Percentiles rank a stretch among this genome's conserved stretches.
Conservation (phyloP, 2,797 vertebrate species). For the Enteromius trimaculatus region DNA sequence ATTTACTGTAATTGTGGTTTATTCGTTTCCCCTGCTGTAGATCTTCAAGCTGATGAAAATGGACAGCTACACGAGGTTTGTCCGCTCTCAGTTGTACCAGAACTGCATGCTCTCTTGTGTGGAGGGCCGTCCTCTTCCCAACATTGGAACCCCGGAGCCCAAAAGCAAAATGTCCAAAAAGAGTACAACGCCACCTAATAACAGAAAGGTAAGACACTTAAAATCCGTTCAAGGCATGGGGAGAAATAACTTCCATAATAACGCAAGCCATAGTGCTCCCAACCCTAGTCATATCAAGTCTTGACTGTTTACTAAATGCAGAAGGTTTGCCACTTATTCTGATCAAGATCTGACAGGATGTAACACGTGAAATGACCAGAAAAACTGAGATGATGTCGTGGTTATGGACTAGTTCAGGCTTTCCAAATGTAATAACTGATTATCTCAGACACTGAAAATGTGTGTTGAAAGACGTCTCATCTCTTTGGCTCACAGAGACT, state of each 20-base stretch:
- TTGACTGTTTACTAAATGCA: neutral
- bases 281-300: neutral
- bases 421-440: neutral
- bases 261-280: neutral
- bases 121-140: constrained; percentile 79
- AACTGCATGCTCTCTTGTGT: constrained; percentile 82
- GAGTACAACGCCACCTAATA: constrained; percentile 57
- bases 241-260: neutral
- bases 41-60: constrained; percentile 93
- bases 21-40: constrained; percentile 61
- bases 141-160: constrained; percentile 57
- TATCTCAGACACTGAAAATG: neutral
- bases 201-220: constrained; percentile 73
- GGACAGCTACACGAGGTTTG: constrained; percentile 87
- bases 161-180: constrained; percentile 69
- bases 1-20: neutral
- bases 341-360: neutral
- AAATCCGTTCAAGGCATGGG: neutral
- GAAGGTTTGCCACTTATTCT: neutral
- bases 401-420: neutral
- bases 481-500: neutral
- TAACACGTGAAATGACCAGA: neutral
- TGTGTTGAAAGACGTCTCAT: too few relatives aligned
- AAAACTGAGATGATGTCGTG: neutral
- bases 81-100: constrained; percentile 85